Evolutionary conservation across 2,113 vertebrate genomes (phyloP).

Genomic region (Syngnathus scovelli): DNA sequence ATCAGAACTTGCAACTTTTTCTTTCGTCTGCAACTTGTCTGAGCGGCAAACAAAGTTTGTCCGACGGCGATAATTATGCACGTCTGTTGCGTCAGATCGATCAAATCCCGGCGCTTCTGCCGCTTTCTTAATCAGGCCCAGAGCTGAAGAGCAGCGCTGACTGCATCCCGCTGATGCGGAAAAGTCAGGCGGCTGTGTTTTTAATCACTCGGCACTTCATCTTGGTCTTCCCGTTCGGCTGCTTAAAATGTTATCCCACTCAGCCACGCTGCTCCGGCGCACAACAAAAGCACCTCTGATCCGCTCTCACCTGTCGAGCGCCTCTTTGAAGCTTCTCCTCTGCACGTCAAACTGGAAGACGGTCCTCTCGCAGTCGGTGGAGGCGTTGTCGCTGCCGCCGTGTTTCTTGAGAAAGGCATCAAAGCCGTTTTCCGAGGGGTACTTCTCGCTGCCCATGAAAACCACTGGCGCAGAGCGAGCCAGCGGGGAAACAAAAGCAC

Average conservation of each 20-base stretch:
- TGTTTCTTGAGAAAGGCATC: slow-evolving; percentile 95
- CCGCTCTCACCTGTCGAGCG: slow-evolving; percentile 83
- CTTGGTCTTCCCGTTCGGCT: not conserved
- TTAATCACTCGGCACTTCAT: not conserved
- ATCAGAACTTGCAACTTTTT: not conserved
- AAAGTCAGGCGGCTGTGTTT: not conserved
- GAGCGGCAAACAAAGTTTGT: too few relatives aligned
- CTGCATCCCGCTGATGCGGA: not conserved
- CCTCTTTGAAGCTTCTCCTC: slow-evolving; percentile 91
- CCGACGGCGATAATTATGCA: too few relatives aligned
- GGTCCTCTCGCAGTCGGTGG: slow-evolving; percentile 93
- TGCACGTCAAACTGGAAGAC: slow-evolving; percentile 97
- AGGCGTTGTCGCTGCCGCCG: slow-evolving; percentile 93
- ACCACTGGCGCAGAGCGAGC: slow-evolving; percentile 76
- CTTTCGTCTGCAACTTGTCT: too few relatives aligned
- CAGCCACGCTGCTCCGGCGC: not conserved
- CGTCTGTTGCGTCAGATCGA: too few relatives aligned
- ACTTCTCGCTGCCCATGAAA: slow-evolving; percentile 97
- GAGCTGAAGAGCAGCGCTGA: not conserved
- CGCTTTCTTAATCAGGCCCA: not conserved
- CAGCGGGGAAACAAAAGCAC: too few relatives aligned
- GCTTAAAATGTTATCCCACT: slow-evolving; percentile 2
- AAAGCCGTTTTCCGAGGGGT: slow-evolving; percentile 94
- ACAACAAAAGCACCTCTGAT: slow-evolving; percentile 7
- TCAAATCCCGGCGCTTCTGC: not conserved